Evolutionary conservation across 2,797 vertebrate species (phyloP), one percentile per base, ranked within the genome.

Genomic region (Dendrocincla tyrannina): DNA sequence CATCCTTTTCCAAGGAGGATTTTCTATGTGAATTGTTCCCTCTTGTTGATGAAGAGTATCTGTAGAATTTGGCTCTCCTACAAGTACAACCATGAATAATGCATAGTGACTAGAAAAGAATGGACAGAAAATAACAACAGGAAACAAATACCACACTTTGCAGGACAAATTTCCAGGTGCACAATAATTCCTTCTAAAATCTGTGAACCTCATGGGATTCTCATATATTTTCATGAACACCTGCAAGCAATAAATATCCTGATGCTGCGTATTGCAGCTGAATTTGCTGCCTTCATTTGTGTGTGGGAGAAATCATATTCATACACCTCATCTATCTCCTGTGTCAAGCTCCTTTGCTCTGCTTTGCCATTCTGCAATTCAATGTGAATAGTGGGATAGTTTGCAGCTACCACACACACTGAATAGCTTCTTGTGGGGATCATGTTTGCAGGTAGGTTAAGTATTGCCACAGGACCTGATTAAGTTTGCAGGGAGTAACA

Each of bases 191-290:
- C 95, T 96, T 93, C 96, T 96, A 94, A 95, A 96, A 93, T 94
- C 96, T 93, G 92, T 91, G 89, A 96, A 96, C 85, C 91, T 95
- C 95, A 81, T 94, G 96, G 94, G 91, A 95, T 95, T 97, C 91
- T 96, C 94, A 85, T 96, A 96, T 95, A 96, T 97, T 97, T 96
- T 96, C 94, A 82, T 93, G 96, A 94, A 94, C 94, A 96, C 95
- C 96, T 97, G 96, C 93, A 94, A 95, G 92, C 83, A 94, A 91
- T 96, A 96, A 96, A 95, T 97, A 96, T 93, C 85, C 88, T 50
- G 79, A 74, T 92, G 91, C 91, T 0, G 16, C 77, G 49, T 92
- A 94, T 91, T 85, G 93, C 96, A 87, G 92, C 67, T 78, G 94
- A 96, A 94, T 94, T 96, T 88, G 33, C 85, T 95, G 83, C 92